A percentile compares a stretch with the other conserved stretches of the same genome.
Evolutionary conservation across 64 coral and sea anemone genomes (phyloP).

Genomic region (Anthopleura sola): DNA sequence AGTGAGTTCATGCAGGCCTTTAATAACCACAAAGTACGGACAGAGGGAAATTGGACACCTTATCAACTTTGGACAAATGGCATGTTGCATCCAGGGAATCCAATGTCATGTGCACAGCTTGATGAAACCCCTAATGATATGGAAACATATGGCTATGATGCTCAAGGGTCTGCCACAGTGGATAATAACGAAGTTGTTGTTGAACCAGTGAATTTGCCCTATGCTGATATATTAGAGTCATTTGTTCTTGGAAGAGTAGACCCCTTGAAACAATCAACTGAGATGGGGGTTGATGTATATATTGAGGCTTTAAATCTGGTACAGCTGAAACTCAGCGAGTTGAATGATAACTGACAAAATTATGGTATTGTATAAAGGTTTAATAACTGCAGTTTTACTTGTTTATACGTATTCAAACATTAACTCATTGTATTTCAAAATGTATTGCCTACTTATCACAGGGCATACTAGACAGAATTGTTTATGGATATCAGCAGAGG

Average conservation of each 20-base stretch:
- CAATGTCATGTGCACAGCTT: slow-evolving; percentile 18
- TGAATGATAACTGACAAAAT: not conserved
- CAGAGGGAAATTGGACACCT: slow-evolving; percentile 25
- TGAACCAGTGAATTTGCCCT: not conserved
- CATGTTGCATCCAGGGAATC: slow-evolving; percentile 26
- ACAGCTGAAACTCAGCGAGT: not conserved
- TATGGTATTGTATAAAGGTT: not conserved
- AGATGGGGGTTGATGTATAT: slow-evolving; percentile 8
- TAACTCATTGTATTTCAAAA: not conserved
- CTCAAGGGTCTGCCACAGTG: slow-evolving; percentile 28
- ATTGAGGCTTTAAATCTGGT: slow-evolving; percentile 7
- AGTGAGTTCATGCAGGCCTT: slow-evolving; percentile 20
- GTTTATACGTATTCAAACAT: not conserved
- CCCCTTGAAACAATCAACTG: slow-evolving; percentile 4
- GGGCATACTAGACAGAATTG: not conserved
- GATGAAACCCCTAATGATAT: not conserved
- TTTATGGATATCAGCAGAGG: not conserved
- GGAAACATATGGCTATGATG: slow-evolving; percentile 33
- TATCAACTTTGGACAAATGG: slow-evolving; percentile 37
- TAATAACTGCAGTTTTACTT: not conserved
- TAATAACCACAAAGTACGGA: slow-evolving; percentile 21
- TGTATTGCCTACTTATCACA: not conserved
- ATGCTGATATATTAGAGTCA: not conserved
- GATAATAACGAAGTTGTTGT: slow-evolving; percentile 29
- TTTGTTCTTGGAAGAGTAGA: slow-evolving; percentile 7